Evolutionary conservation across 1,140 invertebrate species (phyloP), one percentile per base, ranked within the genome.

Genomic region (Aphelinus certus): DNA sequence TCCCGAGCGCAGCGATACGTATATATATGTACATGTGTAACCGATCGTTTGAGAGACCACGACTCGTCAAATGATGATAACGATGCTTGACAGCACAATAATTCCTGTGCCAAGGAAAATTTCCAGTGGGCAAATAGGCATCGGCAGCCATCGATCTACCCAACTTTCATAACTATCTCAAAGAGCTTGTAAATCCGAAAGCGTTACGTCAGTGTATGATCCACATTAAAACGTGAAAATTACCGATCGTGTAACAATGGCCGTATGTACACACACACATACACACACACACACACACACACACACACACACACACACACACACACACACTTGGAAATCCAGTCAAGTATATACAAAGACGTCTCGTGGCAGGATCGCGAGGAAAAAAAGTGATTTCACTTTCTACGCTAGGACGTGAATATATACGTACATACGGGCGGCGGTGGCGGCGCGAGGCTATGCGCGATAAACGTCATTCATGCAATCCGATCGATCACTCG

Each of bases 401-500:
- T 75, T 75, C 68, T 7, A 53, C 51, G 9, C 51, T 4, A 6
- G 9, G 51, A 53, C 51, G 51, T 53, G 9, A 6, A 53, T 53
- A 53, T 53, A 53, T 53, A 53, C 51, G 9, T 9, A 53, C 4
- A 53, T 6, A 9, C 51, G 4, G 51, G 51, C 72, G 3, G 65
- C 55, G 6, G 45, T 10, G 49, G 63, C 48, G 3, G 49, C 64
- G 63, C 47, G 49, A 10, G 64, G 7, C 26, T 26, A 26, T 26
- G 49, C 65, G 72, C 66, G 73, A 75, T 70, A 75, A 75, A 71
- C 73, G 73, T 75, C 73, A 75, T 61, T 75, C 73, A 55, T 75
- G 73, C 73, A 75, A 75, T 71, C 73, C 73, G 67, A 75, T 75
- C 61, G 68, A 75, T 75, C 73, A 75, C 53, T 57, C 67, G 73